phyloP scores from a whole-genome alignment of 2,888 invertebrate genomes.

The Pandemis cinnamomeana region DNA sequence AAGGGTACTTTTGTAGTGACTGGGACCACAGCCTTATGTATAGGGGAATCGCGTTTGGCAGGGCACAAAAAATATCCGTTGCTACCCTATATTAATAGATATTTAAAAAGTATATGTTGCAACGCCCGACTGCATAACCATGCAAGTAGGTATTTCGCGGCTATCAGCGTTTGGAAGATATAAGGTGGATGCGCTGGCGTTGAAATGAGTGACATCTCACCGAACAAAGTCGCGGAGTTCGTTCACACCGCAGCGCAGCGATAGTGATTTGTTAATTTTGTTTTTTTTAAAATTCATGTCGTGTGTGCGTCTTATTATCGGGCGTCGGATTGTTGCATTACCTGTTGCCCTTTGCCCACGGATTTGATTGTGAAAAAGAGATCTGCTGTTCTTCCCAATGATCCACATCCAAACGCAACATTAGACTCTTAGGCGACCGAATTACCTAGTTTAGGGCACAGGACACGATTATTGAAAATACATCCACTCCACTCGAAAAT shows the following conservation, averaged over 20 bases:
- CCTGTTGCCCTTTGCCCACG: background rate
- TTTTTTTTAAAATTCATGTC: background rate
- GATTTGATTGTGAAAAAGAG: background rate
- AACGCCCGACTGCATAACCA: slow-evolving; percentile 20
- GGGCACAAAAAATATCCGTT: background rate
- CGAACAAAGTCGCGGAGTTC: slow-evolving; percentile 44
- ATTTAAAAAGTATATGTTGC: background rate
- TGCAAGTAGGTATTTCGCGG: slow-evolving; percentile 19
- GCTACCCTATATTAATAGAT: no score
- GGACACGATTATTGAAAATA: no score
- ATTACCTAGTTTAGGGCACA: no score
- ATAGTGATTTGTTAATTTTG: slow-evolving; percentile 5
- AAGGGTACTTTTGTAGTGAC: no score
- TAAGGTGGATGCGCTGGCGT: slow-evolving; percentile 23
- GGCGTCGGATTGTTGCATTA: background rate
- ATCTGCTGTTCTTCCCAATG: background rate
- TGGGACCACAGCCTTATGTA: no score
- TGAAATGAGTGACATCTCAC: slow-evolving; percentile 32
- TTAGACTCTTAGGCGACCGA: no score
- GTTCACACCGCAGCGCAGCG: slow-evolving; percentile 41
- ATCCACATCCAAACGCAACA: no score
- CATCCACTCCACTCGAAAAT: no score
- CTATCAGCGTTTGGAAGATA: slow-evolving; percentile 29
- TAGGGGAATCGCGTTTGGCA: background rate
- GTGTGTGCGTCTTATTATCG: no score